phyloP scores from a whole-genome alignment of 1,140 invertebrate genomes.

The Saccostrea echinata region DNA sequence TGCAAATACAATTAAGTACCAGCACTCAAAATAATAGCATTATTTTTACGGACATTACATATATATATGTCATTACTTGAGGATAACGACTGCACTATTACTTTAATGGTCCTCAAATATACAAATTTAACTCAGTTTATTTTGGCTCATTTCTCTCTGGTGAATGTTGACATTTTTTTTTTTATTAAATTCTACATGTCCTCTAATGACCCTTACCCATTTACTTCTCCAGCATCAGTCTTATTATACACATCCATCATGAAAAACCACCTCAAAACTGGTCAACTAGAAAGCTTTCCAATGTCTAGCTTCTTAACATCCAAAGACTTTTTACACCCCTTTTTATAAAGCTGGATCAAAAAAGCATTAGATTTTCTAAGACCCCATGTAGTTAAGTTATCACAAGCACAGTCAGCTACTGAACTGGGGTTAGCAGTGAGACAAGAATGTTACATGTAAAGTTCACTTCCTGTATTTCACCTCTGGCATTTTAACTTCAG shows the following conservation, averaged over 20 bases:
- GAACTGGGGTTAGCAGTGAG: neutral
- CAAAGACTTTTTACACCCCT: neutral
- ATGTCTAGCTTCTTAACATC: neutral
- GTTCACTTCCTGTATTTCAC: conserved; percentile 19
- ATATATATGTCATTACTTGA: no score
- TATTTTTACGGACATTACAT: no score
- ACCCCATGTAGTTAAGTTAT: conserved; percentile 11
- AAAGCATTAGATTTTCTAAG: neutral
- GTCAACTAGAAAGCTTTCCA: neutral
- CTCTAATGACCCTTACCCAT: neutral
- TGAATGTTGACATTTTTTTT: no score
- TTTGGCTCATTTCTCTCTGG: no score
- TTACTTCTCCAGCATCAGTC: neutral
- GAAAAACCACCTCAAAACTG: neutral
- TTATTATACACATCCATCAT: neutral
- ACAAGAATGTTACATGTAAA: conserved; percentile 22
- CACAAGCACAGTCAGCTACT: neutral
- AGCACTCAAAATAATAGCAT: no score
- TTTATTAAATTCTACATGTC: no score
- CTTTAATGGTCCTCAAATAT: no score
- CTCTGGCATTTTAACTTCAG: conserved; percentile 5
- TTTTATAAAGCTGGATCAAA: neutral
- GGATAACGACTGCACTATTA: no score
- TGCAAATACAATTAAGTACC: no score
- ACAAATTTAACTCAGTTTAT: no score